A percentile compares a stretch with the other conserved stretches of the same genome.
Conservation (phyloP, 2,797 vertebrate species). For the Labeo calbasu region DNA sequence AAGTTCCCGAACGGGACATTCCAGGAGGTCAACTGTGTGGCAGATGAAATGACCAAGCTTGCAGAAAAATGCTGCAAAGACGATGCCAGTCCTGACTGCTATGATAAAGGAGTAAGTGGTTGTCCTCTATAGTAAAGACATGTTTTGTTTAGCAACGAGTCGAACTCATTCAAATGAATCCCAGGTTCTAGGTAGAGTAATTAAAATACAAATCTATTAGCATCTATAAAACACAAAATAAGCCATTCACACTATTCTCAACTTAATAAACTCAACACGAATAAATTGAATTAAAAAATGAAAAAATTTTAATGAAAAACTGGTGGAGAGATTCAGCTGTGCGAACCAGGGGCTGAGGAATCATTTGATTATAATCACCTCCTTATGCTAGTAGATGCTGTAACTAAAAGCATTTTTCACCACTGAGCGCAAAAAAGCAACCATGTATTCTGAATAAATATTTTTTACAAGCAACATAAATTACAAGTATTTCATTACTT, state of each 20-base stretch:
- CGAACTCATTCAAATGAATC: not conserved
- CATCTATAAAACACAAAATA: not conserved
- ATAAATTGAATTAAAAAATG: no score
- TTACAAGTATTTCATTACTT: not conserved
- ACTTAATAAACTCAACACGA: not conserved
- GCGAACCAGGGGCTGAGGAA: not conserved
- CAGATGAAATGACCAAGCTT: constrained; percentile 74
- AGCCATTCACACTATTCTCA: not conserved
- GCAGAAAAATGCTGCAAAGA: constrained; percentile 74
- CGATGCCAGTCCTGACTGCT: constrained; percentile 72
- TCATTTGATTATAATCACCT: not conserved
- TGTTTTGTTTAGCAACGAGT: not conserved
- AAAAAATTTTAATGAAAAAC: no score
- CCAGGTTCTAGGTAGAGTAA: no score
- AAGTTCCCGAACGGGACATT: constrained; percentile 80
- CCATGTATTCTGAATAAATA: not conserved
- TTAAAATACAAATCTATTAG: not conserved
- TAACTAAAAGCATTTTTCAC: not conserved
- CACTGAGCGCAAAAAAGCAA: not conserved
- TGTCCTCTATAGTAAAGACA: no score
- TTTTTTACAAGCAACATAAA: not conserved
- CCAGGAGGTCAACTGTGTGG: constrained; percentile 74
- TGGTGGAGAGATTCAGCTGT: not conserved
- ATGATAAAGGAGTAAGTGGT: constrained; percentile 71
- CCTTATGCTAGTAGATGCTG: not conserved